Conservation (phyloP, 2,888 invertebrate genomes). For the Scotopteryx bipunctaria region DNA sequence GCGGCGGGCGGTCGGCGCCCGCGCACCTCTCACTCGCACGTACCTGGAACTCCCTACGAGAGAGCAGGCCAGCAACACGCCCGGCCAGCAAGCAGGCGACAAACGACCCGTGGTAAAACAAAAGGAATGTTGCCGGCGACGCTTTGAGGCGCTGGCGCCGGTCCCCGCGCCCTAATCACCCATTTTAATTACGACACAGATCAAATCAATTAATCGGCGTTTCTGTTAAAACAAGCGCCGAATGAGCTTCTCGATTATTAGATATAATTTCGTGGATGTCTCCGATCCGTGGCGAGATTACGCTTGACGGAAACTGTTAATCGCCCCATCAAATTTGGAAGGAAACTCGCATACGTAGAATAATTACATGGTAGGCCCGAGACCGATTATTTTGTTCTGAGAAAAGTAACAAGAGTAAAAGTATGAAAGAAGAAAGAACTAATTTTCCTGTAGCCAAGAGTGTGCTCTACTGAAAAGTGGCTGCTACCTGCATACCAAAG, state of each 20-base stretch:
- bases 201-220: slow-evolving; percentile 83
- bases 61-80: slow-evolving; percentile 49
- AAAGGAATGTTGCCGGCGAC: slow-evolving; percentile 83
- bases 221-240: slow-evolving; percentile 80
- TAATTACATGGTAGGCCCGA: background rate
- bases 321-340: slow-evolving; percentile 18
- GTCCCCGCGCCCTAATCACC: slow-evolving; percentile 81
- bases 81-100: slow-evolving; percentile 75
- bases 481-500: slow-evolving; percentile 44
- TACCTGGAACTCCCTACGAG: slow-evolving; percentile 17
- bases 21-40: slow-evolving; percentile 65
- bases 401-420: slow-evolving; percentile 2
- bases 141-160: slow-evolving; percentile 83
- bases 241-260: slow-evolving; percentile 63
- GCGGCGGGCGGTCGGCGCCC: slow-evolving; percentile 82
- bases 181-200: slow-evolving; percentile 83
- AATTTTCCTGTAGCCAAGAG: background rate
- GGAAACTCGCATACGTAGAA: slow-evolving; percentile 3
- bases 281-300: slow-evolving; percentile 62
- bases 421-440: background rate
- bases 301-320: slow-evolving; percentile 54
- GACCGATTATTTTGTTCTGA: background rate
- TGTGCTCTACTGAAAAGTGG: slow-evolving; percentile 12
- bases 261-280: slow-evolving; percentile 60
- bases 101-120: slow-evolving; percentile 83